These are phyloP conservation scores for Yponomeuta evonymella DNA, from an alignment of 2,888 invertebrate species.

Conservation along the genomic window DNA sequence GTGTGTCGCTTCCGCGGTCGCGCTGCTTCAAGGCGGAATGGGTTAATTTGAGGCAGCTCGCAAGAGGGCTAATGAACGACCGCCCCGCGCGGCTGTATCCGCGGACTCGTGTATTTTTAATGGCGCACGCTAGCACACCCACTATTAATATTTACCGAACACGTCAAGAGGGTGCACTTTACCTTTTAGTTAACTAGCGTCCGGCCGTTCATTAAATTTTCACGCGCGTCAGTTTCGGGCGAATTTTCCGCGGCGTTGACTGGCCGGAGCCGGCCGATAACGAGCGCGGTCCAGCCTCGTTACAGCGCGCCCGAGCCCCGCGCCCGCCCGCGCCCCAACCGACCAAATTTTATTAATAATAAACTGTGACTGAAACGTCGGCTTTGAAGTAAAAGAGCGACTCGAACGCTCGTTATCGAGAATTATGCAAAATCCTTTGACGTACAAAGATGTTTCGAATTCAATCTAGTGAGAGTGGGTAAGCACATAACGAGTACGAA, in stretches of 20 bases:
- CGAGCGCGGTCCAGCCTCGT: slow-evolving; percentile 55
- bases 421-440: slow-evolving; percentile 73
- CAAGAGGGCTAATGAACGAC: slow-evolving; percentile 59
- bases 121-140: slow-evolving; percentile 71
- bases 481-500: background rate
- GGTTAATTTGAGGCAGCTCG: slow-evolving; percentile 41
- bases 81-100: slow-evolving; percentile 46
- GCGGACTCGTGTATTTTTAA: slow-evolving; percentile 74
- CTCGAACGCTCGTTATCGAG: slow-evolving; percentile 69
- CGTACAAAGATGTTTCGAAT: slow-evolving; percentile 49
- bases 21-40: slow-evolving; percentile 26
- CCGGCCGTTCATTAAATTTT: slow-evolving; percentile 77
- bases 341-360: slow-evolving; percentile 74
- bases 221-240: slow-evolving; percentile 76
- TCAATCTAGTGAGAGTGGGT: slow-evolving; percentile 18
- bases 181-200: slow-evolving; percentile 77
- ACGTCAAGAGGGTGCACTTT: slow-evolving; percentile 77
- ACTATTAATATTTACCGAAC: slow-evolving; percentile 76
- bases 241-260: slow-evolving; percentile 75
- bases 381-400: slow-evolving; percentile 70
- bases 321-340: slow-evolving; percentile 40
- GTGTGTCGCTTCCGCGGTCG: slow-evolving; percentile 15
- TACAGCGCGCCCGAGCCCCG: slow-evolving; percentile 35
- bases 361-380: slow-evolving; percentile 71
- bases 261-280: slow-evolving; percentile 51